Percentiles rank a stretch among this genome's conserved stretches.
Evolutionary conservation across 2,888 invertebrate genomes (phyloP).

Genomic region (Campoplex nolae): DNA sequence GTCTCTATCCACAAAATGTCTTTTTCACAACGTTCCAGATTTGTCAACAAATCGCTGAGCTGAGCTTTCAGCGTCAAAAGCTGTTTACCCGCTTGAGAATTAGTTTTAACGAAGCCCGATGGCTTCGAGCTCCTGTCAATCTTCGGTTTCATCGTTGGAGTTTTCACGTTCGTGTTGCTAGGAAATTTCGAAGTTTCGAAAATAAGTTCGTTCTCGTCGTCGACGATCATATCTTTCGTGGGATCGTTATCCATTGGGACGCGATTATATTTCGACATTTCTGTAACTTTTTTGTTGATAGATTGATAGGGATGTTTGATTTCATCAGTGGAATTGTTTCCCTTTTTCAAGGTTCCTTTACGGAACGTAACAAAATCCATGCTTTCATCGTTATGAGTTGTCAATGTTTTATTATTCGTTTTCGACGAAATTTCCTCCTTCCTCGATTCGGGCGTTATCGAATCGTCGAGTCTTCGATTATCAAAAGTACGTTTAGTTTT

Average conservation of each 20-base stretch:
- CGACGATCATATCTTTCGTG: slow-evolving; percentile 44
- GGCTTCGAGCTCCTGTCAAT: slow-evolving; percentile 80
- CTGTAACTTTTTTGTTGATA: slow-evolving; percentile 25
- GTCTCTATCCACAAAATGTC: slow-evolving; percentile 56
- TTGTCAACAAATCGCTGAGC: slow-evolving; percentile 69
- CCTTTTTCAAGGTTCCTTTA: background rate
- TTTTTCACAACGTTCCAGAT: slow-evolving; percentile 71
- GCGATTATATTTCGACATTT: slow-evolving; percentile 40
- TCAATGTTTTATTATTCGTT: background rate
- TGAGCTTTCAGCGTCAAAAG: slow-evolving; percentile 71
- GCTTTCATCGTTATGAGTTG: slow-evolving; percentile 11
- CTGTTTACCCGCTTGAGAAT: slow-evolving; percentile 38
- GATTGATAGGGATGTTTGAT: slow-evolving; percentile 44
- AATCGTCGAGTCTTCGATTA: background rate
- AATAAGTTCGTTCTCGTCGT: slow-evolving; percentile 55
- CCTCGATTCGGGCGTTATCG: background rate
- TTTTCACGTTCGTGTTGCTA: slow-evolving; percentile 15
- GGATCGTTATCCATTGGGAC: background rate
- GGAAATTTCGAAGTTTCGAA: slow-evolving; percentile 21
- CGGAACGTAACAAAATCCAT: background rate
- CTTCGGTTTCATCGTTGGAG: slow-evolving; percentile 69
- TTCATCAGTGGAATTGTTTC: slow-evolving; percentile 3
- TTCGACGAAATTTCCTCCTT: background rate
- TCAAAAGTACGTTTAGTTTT: background rate
- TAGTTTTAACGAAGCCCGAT: slow-evolving; percentile 20